Conservation (phyloP, 1,140 invertebrate genomes). For the Proales similis region DNA sequence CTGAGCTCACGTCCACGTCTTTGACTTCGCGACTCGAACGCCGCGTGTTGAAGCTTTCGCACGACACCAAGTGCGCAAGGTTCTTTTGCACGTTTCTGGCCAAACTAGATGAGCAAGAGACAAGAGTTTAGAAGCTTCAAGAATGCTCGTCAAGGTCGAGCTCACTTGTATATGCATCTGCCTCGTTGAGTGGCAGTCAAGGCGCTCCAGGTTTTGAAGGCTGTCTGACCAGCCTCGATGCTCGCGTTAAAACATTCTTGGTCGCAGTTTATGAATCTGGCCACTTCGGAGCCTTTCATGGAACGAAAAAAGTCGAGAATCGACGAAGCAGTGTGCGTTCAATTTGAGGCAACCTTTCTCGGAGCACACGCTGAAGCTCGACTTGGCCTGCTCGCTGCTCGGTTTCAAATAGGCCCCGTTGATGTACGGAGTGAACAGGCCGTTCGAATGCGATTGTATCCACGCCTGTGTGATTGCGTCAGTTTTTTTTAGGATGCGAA, state of each 20-base stretch:
- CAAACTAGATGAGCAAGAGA: constrained; percentile 41
- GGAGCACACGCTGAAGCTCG: constrained; percentile 47
- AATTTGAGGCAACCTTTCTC: constrained; percentile 40
- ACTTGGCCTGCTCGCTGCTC: constrained; percentile 44
- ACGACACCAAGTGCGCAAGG: neutral
- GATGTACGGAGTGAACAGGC: constrained; percentile 50
- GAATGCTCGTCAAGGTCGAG: neutral
- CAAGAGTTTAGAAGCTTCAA: constrained; percentile 50
- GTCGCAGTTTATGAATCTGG: constrained; percentile 45
- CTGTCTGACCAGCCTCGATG: constrained; percentile 48
- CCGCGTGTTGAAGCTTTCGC: constrained; percentile 12
- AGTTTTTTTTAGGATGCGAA: neutral
- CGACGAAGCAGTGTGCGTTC: neutral
- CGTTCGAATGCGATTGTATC: constrained; percentile 47
- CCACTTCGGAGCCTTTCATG: constrained; percentile 45
- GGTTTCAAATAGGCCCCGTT: constrained; percentile 49
- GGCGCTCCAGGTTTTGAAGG: constrained; percentile 50
- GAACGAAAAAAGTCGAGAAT: constrained; percentile 18
- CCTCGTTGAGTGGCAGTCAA: constrained; percentile 51
- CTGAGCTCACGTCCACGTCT: constrained; percentile 23
- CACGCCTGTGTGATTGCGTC: constrained; percentile 43
- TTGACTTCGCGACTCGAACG: constrained; percentile 34
- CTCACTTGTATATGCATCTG: constrained; percentile 54
- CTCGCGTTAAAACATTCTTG: constrained; percentile 47
- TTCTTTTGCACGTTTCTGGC: constrained; percentile 25